A percentile compares a stretch with the other conserved stretches of the same genome.
phyloP scores from a whole-genome alignment of 1,140 invertebrate species.

The Drosophila bipectinata region DNA sequence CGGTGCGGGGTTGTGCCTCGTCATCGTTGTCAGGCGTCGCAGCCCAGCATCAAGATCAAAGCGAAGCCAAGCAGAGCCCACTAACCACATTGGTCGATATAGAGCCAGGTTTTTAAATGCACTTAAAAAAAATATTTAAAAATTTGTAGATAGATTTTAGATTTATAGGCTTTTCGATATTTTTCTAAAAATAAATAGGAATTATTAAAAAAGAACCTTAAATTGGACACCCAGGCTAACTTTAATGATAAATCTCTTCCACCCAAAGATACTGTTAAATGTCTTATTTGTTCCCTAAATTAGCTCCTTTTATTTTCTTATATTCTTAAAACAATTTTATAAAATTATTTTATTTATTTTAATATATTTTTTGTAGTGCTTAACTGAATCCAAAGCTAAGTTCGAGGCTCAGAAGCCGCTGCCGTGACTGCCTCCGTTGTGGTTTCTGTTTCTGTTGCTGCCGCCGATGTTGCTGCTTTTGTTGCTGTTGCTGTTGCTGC shows the following conservation, averaged over 20 bases:
- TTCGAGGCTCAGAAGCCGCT: constrained; percentile 43
- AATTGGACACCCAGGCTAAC: too few relatives aligned
- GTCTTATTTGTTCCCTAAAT: background rate
- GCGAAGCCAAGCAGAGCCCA: constrained; percentile 67
- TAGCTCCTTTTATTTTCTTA: background rate
- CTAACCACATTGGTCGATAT: constrained; percentile 67
- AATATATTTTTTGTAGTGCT: background rate
- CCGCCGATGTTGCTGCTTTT: constrained; percentile 46
- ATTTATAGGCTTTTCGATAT: too few relatives aligned
- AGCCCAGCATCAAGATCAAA: constrained; percentile 78
- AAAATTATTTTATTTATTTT: background rate
- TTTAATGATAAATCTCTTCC: too few relatives aligned
- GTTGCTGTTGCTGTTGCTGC: constrained; percentile 53
- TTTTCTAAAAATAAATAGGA: too few relatives aligned
- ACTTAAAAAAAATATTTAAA: background rate
- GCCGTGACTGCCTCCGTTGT: constrained; percentile 75
- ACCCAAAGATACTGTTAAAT: background rate
- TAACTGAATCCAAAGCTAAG: constrained; percentile 20
- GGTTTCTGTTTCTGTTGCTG: constrained; percentile 52
- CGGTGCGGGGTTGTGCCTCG: constrained; percentile 55
- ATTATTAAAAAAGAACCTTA: too few relatives aligned
- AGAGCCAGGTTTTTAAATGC: constrained; percentile 16
- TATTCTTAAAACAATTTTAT: too few relatives aligned
- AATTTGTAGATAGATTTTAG: too few relatives aligned
- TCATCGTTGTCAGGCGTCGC: constrained; percentile 79